These are phyloP conservation scores for Tachycineta bicolor DNA, from an alignment of 2,113 vertebrate species.

Conservation along the genomic window DNA sequence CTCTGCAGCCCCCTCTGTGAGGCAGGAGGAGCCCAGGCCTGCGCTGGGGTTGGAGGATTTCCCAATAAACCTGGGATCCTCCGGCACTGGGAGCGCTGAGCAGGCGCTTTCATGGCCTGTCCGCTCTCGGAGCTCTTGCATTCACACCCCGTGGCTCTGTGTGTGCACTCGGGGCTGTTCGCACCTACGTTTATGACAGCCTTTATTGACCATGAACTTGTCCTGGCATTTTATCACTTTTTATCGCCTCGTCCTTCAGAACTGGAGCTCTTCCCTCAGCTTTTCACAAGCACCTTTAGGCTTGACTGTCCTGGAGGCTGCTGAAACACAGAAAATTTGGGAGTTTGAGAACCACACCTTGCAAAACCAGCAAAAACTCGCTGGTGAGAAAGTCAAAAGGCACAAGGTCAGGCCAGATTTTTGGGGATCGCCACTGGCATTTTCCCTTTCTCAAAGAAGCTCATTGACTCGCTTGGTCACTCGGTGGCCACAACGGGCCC, in stretches of 20 bases:
- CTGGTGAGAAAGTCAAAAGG: not conserved
- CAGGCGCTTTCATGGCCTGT: not conserved
- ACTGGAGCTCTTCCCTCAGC: not conserved
- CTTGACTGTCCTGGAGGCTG: not conserved
- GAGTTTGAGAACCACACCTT: not conserved
- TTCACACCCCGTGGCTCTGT: not conserved
- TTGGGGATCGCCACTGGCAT: not conserved
- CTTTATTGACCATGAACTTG: not conserved
- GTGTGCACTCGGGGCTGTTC: not conserved
- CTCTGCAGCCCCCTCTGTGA: not conserved
- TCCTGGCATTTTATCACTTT: not conserved
- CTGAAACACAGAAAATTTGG: not conserved
- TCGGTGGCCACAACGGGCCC: not conserved
- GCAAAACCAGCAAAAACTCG: not conserved
- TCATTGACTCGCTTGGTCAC: not conserved
- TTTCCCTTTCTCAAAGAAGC: not conserved
- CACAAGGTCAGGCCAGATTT: not conserved
- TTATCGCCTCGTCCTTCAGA: not conserved
- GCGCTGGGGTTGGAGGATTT: not conserved
- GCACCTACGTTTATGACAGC: not conserved
- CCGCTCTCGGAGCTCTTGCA: not conserved
- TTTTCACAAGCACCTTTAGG: not conserved
- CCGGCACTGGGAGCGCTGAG: not conserved
- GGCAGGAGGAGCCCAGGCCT: not conserved
- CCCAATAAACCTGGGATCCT: not conserved